Evolutionary conservation across 2,888 invertebrate genomes (phyloP), one percentile per base, ranked within the genome.

Genomic region (Acronicta leporina): DNA sequence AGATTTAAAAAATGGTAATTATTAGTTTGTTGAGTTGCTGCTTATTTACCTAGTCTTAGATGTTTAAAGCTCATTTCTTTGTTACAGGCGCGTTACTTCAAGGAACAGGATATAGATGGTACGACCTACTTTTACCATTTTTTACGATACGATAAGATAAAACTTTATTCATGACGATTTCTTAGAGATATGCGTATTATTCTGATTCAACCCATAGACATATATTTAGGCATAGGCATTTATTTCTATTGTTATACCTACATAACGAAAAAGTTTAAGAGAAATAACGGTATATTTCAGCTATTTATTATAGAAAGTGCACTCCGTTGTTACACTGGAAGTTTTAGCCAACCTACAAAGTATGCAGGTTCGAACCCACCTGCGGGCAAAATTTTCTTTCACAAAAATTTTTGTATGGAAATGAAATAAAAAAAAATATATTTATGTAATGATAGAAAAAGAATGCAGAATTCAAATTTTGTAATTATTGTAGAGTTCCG

Each of bases 101-200:
- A 97, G 83, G 98, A 98, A 94, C 97, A 98, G 89, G 98, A 99
- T 84, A 99, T 99, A 76, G 99, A 99, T 94, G 98, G 98, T 98
- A 95, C 30, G 69, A 43, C n/a, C 45, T 8, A 52, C 54, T 54
- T 55, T 43, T 63, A 63, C 55, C 48, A 14, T 11, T 14, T 20
- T 33, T 33, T n/a, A 0, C 3, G 72, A 71, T n/a, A 0, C 3
- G 72, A 71, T 71, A 48, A 62, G 57, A 66, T 55, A 42, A 56
- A 25, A 45, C 3, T 8, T 20, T 3, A 11, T 11, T 33, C 33
- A 11, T 33, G 11, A 11, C 20, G 49, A 71, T 55, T 41, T 40
- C n/a, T 5, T 42, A 6, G 4, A 15, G 27, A 30, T 46, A 46
- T 16, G 9, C 14, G 4, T 4, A 14, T 15, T 35, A 48, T 43